Evolutionary conservation across 2,888 invertebrate genomes (phyloP).

Genomic region (Metellina segmentata): DNA sequence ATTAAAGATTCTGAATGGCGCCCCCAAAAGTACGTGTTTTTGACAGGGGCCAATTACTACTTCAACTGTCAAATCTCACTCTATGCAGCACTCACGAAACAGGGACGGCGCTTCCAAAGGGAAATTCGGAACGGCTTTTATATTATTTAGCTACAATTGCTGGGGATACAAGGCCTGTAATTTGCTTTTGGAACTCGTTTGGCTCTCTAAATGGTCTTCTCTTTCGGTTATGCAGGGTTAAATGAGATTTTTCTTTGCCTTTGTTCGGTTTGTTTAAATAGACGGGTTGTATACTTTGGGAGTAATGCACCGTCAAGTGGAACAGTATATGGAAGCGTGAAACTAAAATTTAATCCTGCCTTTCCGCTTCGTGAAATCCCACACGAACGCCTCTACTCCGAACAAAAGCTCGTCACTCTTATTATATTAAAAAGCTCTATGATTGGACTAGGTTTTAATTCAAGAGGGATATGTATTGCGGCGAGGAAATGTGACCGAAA

Average conservation of each 20-base stretch:
- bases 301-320: not conserved
- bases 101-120: constrained; percentile 58
- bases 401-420: no score
- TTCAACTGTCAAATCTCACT: constrained; percentile 44
- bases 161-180: constrained; percentile 37
- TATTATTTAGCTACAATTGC: constrained; percentile 54
- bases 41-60: constrained; percentile 63
- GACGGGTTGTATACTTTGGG: not conserved
- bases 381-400: not conserved
- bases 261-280: constrained; percentile 15
- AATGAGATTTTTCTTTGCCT: constrained; percentile 34
- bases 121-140: constrained; percentile 63
- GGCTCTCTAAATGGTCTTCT: constrained; percentile 34
- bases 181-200: constrained; percentile 55
- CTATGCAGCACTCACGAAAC: not conserved
- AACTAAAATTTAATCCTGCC: not conserved
- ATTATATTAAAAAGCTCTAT: no score
- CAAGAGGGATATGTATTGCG: no score
- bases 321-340: not conserved
- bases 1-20: constrained; percentile 57
- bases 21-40: constrained; percentile 35
- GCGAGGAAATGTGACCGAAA: no score
- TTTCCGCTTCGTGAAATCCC: not conserved
- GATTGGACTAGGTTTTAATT: no score
- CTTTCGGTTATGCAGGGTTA: constrained; percentile 52